A percentile compares a stretch with the other conserved stretches of the same genome.
phyloP scores from a whole-genome alignment of 2,888 invertebrate genomes.

The Synergus itoensis region DNA sequence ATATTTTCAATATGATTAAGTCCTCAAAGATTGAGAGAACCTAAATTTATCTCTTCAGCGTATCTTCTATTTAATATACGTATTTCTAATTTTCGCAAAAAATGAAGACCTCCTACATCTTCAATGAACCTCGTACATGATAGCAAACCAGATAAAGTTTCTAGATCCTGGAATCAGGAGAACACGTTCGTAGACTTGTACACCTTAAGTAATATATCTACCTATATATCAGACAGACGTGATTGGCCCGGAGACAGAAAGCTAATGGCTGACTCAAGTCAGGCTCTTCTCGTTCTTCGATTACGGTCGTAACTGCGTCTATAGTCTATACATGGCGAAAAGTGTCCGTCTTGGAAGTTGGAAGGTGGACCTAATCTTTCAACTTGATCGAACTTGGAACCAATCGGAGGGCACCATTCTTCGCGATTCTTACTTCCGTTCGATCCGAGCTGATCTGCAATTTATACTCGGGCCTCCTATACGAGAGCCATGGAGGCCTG shows the following conservation, averaged over 20 bases:
- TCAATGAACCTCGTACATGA: conserved; percentile 8
- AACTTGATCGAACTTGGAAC: conserved; percentile 46
- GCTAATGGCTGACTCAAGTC: conserved; percentile 64
- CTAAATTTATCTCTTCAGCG: background rate
- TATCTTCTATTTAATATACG: background rate
- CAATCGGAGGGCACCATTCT: conserved; percentile 48
- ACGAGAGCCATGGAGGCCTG: background rate
- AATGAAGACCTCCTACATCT: background rate
- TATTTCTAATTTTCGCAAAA: background rate
- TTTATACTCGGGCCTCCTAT: conserved; percentile 35
- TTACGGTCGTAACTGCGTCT: conserved; percentile 44
- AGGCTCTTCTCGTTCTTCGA: conserved; percentile 53
- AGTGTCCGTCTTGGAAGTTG: conserved; percentile 39
- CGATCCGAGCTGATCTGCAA: conserved; percentile 38
- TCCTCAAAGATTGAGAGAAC: background rate
- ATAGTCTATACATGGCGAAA: conserved; percentile 36
- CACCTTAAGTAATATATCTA: conserved; percentile 38
- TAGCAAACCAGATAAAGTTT: background rate
- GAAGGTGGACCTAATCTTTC: conserved; percentile 32
- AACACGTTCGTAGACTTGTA: conserved; percentile 25
- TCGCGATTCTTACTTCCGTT: conserved; percentile 46
- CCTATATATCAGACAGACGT: conserved; percentile 47
- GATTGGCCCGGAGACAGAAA: conserved; percentile 63
- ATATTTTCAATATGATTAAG: background rate
- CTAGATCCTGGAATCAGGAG: conserved; percentile 31